Base-by-base conservation (phyloP, 1,140 invertebrate genomes). In the Drosophila erecta region DNA sequence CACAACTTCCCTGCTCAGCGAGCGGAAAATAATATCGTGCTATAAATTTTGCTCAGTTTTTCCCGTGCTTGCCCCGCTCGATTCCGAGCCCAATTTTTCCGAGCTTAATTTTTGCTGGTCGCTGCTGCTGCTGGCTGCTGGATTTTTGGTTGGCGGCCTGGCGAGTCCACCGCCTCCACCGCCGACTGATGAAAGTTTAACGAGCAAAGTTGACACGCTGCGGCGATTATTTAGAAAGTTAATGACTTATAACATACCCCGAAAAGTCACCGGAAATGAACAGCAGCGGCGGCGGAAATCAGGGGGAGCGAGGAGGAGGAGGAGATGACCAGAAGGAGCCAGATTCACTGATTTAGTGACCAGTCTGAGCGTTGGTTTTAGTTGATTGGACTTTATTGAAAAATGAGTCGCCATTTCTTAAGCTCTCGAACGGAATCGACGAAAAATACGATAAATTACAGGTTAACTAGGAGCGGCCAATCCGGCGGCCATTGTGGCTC, bases 11-110 rank as follows among this genome's bases (percentile, higher is more conserved):
- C 76, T 89, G 84, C 84, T 89, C 84, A 89, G 80, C 84, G 81
- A 89, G 84, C 84, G 85, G 84, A 89, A 89, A 89, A 89, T 89
- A 89, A 89, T 89, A 89, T 89, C 85, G 79, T 80, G 84, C 84
- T 89, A 89, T 89, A 89, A 89, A 89, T 89, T 89, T 89, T 53
- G 76, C 75, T 79, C 79, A 74, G 70, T 86, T 84, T 89, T 89
- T 79, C 49, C 53, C 3, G 22, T 22, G 30, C 30, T 30, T 30
- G 30, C 30, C 30, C 41, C 41, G 11, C 43, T 20, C 35, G n/a
- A n/a, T 22, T n/a, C 37, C 37, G 4, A 14, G 2, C 12, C 14
- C 20, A 22, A 12, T 15, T 22, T 15, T 33, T 62, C 11, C 54
- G 3, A 57, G 64, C 66, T 71, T 71, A 71, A 71, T 71, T 71